Percentiles rank a stretch among this genome's conserved stretches.
Conservation (phyloP, 2,797 vertebrate species). For the Thripadectes ignobilis region DNA sequence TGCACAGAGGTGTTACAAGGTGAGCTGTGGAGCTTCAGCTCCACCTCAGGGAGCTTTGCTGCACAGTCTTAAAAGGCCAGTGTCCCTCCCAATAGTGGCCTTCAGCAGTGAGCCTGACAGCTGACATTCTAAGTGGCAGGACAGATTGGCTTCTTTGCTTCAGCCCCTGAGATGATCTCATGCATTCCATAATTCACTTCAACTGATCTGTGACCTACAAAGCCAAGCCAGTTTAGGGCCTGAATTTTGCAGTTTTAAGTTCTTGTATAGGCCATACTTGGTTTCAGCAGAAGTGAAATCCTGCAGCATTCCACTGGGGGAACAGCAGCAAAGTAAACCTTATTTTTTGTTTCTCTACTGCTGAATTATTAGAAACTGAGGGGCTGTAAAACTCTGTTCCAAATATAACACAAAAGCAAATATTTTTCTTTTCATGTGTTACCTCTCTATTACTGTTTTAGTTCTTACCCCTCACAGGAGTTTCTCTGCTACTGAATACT, state of each 20-base stretch:
- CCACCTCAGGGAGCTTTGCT: fast-evolving
- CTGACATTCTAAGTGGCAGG: not conserved
- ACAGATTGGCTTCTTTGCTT: not conserved
- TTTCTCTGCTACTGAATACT: not conserved
- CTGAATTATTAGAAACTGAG: not conserved
- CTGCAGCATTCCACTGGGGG: not conserved
- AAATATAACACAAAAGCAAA: not conserved
- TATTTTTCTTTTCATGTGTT: not conserved
- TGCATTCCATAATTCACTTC: not conserved
- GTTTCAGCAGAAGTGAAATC: constrained; percentile 2
- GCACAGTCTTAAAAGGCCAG: fast-evolving
- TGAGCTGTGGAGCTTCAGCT: not conserved
- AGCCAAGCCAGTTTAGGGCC: not conserved
- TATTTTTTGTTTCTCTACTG: not conserved
- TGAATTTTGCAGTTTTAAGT: not conserved
- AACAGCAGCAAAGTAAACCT: not conserved
- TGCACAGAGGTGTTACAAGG: fast-evolving
- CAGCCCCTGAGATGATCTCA: fast-evolving
- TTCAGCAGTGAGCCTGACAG: fast-evolving
- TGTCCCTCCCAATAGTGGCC: fast-evolving
- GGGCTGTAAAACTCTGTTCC: not conserved
- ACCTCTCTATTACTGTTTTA: not conserved
- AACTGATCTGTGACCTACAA: not conserved
- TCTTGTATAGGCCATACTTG: not conserved
- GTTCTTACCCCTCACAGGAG: not conserved